A percentile compares a stretch with the other conserved stretches of the same genome.
Evolutionary conservation across 2,113 vertebrate species (phyloP).

Genomic region (Sprattus sprattus): DNA sequence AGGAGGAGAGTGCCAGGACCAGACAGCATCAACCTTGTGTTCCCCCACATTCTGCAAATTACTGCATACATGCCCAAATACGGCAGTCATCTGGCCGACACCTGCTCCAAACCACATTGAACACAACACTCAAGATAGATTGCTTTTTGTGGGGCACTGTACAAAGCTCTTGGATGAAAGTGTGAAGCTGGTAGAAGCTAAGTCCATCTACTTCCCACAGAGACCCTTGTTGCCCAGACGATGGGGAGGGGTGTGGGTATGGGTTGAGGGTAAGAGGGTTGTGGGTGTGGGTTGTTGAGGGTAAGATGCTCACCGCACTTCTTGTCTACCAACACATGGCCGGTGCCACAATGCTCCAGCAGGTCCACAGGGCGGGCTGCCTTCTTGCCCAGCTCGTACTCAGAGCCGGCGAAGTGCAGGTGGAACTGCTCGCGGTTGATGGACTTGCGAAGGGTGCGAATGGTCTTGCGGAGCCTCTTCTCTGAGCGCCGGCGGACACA

Average conservation of each 20-base stretch:
- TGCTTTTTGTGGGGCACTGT: neutral
- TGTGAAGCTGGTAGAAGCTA: neutral
- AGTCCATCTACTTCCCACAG: too few species aligned
- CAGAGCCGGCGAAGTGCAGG: conserved; percentile 80
- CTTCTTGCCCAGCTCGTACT: conserved; percentile 80
- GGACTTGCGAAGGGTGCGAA: conserved; percentile 87
- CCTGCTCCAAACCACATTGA: neutral
- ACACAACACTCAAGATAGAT: neutral
- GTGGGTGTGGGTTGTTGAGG: neutral
- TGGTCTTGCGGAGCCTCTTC: conserved; percentile 89
- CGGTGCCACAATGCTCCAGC: conserved; percentile 75
- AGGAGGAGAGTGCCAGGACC: neutral
- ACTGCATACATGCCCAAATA: neutral
- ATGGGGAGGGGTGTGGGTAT: neutral
- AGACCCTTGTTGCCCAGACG: neutral
- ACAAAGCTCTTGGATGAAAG: neutral
- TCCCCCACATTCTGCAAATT: neutral
- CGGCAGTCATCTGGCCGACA: conserved; percentile 1
- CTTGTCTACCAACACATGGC: conserved; percentile 76
- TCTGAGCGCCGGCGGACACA: conserved; percentile 85
- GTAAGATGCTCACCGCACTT: conserved; percentile 85
- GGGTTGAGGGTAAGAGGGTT: too few species aligned
- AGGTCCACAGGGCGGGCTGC: conserved; percentile 59
- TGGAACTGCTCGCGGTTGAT: conserved; percentile 90
- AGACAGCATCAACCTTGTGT: neutral